Percentiles rank a stretch among this genome's conserved stretches.
These are phyloP conservation scores for Acrobasis suavella DNA, from an alignment of 2,888 invertebrate genomes.

Conservation along the genomic window DNA sequence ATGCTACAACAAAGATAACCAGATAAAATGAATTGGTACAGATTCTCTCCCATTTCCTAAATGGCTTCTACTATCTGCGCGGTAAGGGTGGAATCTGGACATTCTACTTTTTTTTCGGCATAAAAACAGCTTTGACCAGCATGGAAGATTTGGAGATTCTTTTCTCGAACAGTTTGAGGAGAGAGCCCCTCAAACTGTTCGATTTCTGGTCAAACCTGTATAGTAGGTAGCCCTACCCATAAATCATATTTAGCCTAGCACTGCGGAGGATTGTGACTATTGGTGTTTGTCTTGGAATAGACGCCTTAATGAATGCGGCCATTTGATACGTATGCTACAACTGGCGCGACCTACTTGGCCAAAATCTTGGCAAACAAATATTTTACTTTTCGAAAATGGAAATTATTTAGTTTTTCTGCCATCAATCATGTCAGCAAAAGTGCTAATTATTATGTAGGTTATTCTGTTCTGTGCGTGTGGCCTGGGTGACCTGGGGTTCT, in stretches of 20 bases:
- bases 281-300: constrained; percentile 69
- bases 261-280: constrained; percentile 64
- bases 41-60: too few species aligned
- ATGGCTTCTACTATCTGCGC: too few species aligned
- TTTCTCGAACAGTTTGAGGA: too few species aligned
- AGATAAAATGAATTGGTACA: too few species aligned
- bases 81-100: too few species aligned
- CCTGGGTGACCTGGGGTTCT: not conserved
- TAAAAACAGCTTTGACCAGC: too few species aligned
- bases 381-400: constrained; percentile 8
- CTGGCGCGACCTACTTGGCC: constrained; percentile 53
- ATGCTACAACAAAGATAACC: too few species aligned
- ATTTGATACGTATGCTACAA: constrained; percentile 51
- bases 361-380: constrained; percentile 24
- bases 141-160: too few species aligned
- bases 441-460: not conserved
- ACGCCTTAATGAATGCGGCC: constrained; percentile 59
- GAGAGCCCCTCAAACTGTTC: too few species aligned
- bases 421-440: not conserved
- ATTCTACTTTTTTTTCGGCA: too few species aligned
- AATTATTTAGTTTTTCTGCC: constrained; percentile 1
- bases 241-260: constrained; percentile 69
- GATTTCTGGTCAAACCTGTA: too few species aligned
- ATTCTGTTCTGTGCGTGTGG: not conserved
- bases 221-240: too few species aligned